A percentile compares a stretch with the other conserved stretches of the same genome.
Evolutionary conservation across 64 coral and sea anemone species (phyloP).

Genomic region (Porites australiensis): DNA sequence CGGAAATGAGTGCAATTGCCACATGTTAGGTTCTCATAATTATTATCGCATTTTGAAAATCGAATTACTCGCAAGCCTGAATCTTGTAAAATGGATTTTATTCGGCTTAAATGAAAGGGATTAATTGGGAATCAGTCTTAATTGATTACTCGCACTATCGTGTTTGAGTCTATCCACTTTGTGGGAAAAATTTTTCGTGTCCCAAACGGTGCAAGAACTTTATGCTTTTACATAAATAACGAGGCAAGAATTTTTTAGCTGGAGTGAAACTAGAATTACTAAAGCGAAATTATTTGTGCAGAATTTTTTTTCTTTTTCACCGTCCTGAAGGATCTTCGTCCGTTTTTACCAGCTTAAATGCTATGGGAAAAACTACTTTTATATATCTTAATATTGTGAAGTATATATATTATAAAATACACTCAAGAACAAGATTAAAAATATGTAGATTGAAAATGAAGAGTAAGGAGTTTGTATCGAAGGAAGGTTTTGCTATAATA

Average conservation of each 20-base stretch:
- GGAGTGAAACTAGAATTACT: no score
- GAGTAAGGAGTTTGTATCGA: no score
- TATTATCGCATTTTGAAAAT: conserved; percentile 41
- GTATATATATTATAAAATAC: no score
- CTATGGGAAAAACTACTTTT: no score
- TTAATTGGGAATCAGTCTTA: conserved; percentile 30
- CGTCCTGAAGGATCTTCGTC: no score
- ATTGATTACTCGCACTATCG: neutral
- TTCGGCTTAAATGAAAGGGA: conserved; percentile 22
- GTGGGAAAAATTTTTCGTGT: neutral
- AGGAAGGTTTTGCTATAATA: no score
- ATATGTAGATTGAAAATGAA: no score
- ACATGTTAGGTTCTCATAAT: conserved; percentile 57
- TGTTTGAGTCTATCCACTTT: neutral
- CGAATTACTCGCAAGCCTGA: conserved; percentile 6
- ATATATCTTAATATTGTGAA: no score
- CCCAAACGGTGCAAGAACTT: neutral
- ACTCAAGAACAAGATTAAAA: no score
- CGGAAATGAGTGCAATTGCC: conserved; percentile 1
- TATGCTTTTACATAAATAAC: neutral
- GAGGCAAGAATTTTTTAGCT: neutral
- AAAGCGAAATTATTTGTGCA: no score
- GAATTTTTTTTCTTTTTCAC: no score
- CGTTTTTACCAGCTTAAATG: no score
- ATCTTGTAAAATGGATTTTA: conserved; percentile 49